A percentile compares a stretch with the other conserved stretches of the same genome.
Conservation (phyloP, 1,140 invertebrate species). For the Caenorhabditis remanei region DNA sequence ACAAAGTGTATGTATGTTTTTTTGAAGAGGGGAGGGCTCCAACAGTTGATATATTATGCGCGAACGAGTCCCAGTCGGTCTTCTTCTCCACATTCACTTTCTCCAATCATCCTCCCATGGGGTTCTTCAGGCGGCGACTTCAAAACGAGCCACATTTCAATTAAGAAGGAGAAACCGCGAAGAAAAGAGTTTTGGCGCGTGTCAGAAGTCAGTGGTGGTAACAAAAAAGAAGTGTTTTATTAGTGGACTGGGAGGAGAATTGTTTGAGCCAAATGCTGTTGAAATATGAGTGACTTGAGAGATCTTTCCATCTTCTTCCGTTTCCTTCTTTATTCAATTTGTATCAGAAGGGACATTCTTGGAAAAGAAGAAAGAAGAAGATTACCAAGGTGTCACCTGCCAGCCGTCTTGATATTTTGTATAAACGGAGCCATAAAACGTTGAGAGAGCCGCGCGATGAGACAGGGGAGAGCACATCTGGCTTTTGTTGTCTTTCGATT, state of each 20-base stretch:
- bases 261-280: constrained; percentile 36
- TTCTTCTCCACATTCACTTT: constrained; percentile 1
- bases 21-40: background rate
- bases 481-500: constrained; percentile 51
- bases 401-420: constrained; percentile 31
- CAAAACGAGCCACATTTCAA: constrained; percentile 55
- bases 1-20: constrained; percentile 43
- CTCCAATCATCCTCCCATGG: constrained; percentile 8
- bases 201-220: constrained; percentile 49
- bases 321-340: constrained; percentile 20
- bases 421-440: constrained; percentile 41
- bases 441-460: constrained; percentile 10
- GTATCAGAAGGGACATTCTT: background rate
- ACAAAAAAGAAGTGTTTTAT: constrained; percentile 56
- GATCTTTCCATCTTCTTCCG: background rate
- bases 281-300: constrained; percentile 55
- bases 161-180: constrained; percentile 33
- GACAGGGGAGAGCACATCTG: constrained; percentile 32
- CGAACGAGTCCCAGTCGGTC: constrained; percentile 45
- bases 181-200: constrained; percentile 41
- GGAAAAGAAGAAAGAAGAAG: background rate
- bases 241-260: constrained; percentile 48
- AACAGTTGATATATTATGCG: constrained; percentile 51
- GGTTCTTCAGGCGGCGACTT: constrained; percentile 31
- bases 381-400: constrained; percentile 47